Percentiles rank a stretch among this genome's conserved stretches.
phyloP scores from a whole-genome alignment of 2,113 vertebrate species.

The Hymenochirus boettgeri region DNA sequence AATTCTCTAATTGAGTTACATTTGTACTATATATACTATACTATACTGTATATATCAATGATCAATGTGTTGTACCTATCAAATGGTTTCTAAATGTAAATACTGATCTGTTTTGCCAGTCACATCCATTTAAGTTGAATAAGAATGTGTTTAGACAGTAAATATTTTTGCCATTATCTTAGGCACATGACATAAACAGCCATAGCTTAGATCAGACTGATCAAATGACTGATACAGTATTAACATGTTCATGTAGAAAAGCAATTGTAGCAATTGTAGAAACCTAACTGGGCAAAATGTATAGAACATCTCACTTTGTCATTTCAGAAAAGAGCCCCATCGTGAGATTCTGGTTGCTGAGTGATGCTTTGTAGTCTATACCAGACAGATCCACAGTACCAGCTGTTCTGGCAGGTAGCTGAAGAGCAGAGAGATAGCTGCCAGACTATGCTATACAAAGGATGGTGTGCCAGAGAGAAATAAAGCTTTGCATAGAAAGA shows the following conservation, averaged over 20 bases:
- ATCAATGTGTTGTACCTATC: too few relatives aligned
- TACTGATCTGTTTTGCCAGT: background rate
- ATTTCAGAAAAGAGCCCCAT: slow-evolving; percentile 73
- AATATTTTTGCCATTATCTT: slow-evolving; percentile 15
- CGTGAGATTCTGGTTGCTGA: slow-evolving; percentile 76
- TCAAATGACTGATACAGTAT: slow-evolving; percentile 75
- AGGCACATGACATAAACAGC: slow-evolving; percentile 43
- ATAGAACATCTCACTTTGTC: slow-evolving; percentile 78
- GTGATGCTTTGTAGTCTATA: slow-evolving; percentile 77
- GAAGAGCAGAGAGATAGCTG: slow-evolving; percentile 74
- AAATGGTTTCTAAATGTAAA: background rate
- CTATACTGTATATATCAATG: too few relatives aligned
- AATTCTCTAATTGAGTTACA: too few relatives aligned
- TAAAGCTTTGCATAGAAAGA: slow-evolving; percentile 71
- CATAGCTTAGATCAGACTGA: slow-evolving; percentile 55
- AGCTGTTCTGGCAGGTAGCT: slow-evolving; percentile 89
- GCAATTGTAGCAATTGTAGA: slow-evolving; percentile 71
- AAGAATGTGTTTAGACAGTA: too few relatives aligned
- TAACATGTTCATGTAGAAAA: slow-evolving; percentile 70
- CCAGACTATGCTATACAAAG: slow-evolving; percentile 78
- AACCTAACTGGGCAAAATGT: slow-evolving; percentile 64
- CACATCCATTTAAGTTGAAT: background rate
- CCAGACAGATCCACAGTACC: slow-evolving; percentile 78
- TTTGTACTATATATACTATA: too few relatives aligned
- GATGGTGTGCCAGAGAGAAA: slow-evolving; percentile 76